These are phyloP conservation scores for Aethes cnicana DNA, from an alignment of 2,888 invertebrate species.

Conservation along the genomic window DNA sequence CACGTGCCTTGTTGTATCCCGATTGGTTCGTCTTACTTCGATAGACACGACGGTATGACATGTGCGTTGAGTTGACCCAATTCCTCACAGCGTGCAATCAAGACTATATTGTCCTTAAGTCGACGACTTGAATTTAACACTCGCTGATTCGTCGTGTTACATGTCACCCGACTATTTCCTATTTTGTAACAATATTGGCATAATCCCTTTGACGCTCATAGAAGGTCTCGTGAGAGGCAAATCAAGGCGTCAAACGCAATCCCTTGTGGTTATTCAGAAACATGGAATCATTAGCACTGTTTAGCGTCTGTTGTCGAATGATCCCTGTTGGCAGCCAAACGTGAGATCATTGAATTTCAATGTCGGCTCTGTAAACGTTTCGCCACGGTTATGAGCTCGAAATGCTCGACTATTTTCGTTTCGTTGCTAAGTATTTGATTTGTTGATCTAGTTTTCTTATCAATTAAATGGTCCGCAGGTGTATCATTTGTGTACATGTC, in stretches of 20 bases:
- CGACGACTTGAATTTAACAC: conserved; percentile 3
- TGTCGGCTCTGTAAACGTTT: conserved; percentile 44
- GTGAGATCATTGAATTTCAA: conserved; percentile 52
- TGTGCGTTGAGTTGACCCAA: conserved; percentile 31
- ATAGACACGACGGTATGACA: conserved; percentile 6
- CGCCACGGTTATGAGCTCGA: conserved; percentile 29
- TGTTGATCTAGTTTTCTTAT: conserved; percentile 3
- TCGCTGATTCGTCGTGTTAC: conserved; percentile 3
- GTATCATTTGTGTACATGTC: conserved; percentile 5
- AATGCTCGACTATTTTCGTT: conserved; percentile 31
- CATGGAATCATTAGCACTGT: conserved; percentile 44
- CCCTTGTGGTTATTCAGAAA: conserved; percentile 26
- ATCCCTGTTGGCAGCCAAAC: conserved; percentile 43
- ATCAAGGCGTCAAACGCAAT: conserved; percentile 24
- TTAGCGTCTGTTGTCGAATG: conserved; percentile 54
- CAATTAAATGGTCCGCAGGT: background rate
- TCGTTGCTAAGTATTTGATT: too few species aligned
- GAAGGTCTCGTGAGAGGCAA: conserved; percentile 10
- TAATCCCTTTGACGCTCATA: conserved; percentile 14
- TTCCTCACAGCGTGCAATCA: conserved; percentile 26
- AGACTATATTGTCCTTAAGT: conserved; percentile 25
- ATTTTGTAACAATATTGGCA: conserved; percentile 17
- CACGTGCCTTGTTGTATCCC: too few species aligned
- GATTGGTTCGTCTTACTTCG: background rate
- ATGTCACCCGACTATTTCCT: conserved; percentile 2